Evolutionary conservation across 1,140 invertebrate genomes (phyloP), one percentile per base, ranked within the genome.

Genomic region (Steinernema khuongi): DNA sequence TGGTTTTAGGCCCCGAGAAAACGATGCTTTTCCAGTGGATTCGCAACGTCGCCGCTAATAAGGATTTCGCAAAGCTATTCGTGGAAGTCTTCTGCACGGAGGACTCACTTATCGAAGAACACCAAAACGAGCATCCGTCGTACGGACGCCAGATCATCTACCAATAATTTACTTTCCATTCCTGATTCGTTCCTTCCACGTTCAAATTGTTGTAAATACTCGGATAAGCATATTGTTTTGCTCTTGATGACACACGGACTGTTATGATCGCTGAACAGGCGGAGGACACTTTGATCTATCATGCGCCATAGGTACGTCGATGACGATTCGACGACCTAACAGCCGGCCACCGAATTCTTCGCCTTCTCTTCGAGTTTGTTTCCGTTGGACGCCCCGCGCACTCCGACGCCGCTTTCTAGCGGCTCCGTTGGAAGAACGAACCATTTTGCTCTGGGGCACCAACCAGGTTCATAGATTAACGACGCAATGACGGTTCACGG

Each of bases 381-480:
- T 7, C 36, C 36, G n/a, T 41, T 41, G 50, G 4, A 60, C 26
- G 50, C 50, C 14, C 19, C 26, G 11, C 50, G 50, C n/a, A 41
- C 36, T 41, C 36, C n/a, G 36, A 7, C 7, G 36, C 36, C 14
- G 50, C 26, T 14, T 60, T 17, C 14, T 22, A 60, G 14, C 14
- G 4, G 50, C 19, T 60, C 26, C 7, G 50, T n/a, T n/a, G 50
- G 22, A 60, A 60, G 26, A 4, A 22, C 4, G 50, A 26, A 60
- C 50, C 7, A 60, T 60, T 60, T 60, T 60, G 50, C 36, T 41
- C 36, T n/a, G 26, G 22, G 50, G 26, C 7, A n/a, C 26, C 26
- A 22, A 41, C 36, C 36, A 41, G 36, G 50, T 60, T 60, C 50
- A 60, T 60, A 60, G 50, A 60, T 60, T 60, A 60, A 60, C 22